A percentile compares a stretch with the other conserved stretches of the same genome.
Evolutionary conservation across 2,113 vertebrate genomes (phyloP).

Genomic region (Setophaga petechia): DNA sequence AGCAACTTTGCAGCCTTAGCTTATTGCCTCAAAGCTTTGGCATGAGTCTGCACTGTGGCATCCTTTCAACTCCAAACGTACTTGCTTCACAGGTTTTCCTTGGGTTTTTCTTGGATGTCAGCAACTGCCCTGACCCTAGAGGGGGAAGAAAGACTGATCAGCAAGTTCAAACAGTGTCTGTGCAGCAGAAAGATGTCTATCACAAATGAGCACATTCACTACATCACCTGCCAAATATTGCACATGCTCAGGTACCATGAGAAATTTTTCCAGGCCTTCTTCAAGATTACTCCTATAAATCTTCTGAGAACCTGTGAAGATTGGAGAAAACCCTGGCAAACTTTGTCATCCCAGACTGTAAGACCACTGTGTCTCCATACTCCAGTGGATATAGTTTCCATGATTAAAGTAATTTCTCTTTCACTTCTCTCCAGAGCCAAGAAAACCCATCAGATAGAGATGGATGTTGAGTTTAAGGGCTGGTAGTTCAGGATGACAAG

Average conservation of each 20-base stretch:
- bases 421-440: background rate
- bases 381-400: background rate
- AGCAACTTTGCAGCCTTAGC: constrained; percentile 40
- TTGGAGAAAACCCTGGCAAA: background rate
- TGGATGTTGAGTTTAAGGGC: background rate
- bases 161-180: constrained; percentile 46
- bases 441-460: background rate
- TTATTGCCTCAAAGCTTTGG: constrained; percentile 52
- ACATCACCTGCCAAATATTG: background rate
- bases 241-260: background rate
- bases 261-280: background rate
- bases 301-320: background rate
- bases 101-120: constrained; percentile 28
- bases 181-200: constrained; percentile 53
- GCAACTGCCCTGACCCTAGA: constrained; percentile 19
- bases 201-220: constrained; percentile 10
- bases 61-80: constrained; percentile 54
- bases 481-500: background rate
- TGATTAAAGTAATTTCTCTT: background rate
- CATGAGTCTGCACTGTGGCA: constrained; percentile 25
- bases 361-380: background rate
- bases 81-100: constrained; percentile 46
- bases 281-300: background rate
- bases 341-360: background rate
- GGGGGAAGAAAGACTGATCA: constrained; percentile 17